Conservation (phyloP, 2,888 invertebrate species). For the Hetaerina titia region DNA sequence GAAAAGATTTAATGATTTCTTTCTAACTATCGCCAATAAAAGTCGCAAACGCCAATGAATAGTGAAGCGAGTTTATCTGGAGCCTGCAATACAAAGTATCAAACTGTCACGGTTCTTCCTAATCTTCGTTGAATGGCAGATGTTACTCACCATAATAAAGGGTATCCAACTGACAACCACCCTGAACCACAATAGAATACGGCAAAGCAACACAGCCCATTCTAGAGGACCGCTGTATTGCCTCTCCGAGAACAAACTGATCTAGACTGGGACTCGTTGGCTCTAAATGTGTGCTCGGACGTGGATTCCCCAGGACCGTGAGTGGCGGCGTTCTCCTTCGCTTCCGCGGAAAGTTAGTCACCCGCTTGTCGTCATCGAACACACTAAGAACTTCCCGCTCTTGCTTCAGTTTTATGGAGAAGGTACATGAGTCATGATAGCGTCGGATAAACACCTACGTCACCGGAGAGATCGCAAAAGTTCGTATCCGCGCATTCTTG, state of each 20-base stretch:
- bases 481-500: not conserved
- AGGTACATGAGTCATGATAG: conserved; percentile 26
- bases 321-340: conserved; percentile 29
- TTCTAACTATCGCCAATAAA: not conserved
- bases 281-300: conserved; percentile 33
- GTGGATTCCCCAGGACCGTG: conserved; percentile 49
- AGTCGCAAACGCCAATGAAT: not conserved
- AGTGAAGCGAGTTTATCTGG: not conserved
- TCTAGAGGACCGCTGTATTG: not conserved
- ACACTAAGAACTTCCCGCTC: conserved; percentile 60
- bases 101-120: not conserved
- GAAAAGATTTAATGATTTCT: not conserved
- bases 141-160: not conserved
- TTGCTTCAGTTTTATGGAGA: conserved; percentile 56
- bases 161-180: not conserved
- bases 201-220: conserved; percentile 24
- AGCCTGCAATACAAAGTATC: not conserved
- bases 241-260: conserved; percentile 11
- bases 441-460: conserved; percentile 32
- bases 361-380: conserved; percentile 42
- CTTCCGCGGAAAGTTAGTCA: conserved; percentile 59
- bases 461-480: not conserved
- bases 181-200: not conserved
- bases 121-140: not conserved
- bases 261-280: not conserved